Evolutionary conservation across 2,113 vertebrate genomes (phyloP).

Genomic region (Sorex fumeus): DNA sequence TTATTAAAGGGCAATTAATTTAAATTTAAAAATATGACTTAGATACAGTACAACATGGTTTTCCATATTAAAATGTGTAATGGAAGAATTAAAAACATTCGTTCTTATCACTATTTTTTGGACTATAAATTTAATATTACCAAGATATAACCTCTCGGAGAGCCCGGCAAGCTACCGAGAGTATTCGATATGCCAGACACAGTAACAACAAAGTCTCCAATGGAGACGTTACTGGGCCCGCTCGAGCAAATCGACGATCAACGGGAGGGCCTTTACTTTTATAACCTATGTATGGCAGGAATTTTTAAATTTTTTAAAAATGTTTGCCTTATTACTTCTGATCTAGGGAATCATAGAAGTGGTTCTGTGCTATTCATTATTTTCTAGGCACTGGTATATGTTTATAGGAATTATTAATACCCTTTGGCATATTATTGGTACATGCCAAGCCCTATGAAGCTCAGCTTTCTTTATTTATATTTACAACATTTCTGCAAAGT

Average conservation of each 20-base stretch:
- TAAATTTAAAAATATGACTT: slow-evolving; percentile 36
- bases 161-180: too few relatives aligned
- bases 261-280: too few relatives aligned
- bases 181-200: too few relatives aligned
- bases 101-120: neutral
- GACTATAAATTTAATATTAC: neutral
- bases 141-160: neutral
- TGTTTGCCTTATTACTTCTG: neutral
- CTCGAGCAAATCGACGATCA: too few relatives aligned
- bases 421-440: slow-evolving; percentile 10
- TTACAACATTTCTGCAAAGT: slow-evolving; percentile 12
- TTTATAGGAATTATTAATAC: slow-evolving; percentile 55
- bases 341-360: neutral
- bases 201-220: too few relatives aligned
- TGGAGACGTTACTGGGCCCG: too few relatives aligned
- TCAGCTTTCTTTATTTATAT: neutral
- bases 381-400: neutral
- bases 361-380: slow-evolving; percentile 30
- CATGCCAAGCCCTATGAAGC: neutral
- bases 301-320: slow-evolving; percentile 34
- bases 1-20: neutral
- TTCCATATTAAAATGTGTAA: slow-evolving; percentile 34
- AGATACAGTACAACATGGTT: neutral
- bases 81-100: slow-evolving; percentile 30
- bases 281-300: neutral